Evolutionary conservation across 2,113 vertebrate genomes (phyloP).

Genomic region (Triplophysa siluroides): DNA sequence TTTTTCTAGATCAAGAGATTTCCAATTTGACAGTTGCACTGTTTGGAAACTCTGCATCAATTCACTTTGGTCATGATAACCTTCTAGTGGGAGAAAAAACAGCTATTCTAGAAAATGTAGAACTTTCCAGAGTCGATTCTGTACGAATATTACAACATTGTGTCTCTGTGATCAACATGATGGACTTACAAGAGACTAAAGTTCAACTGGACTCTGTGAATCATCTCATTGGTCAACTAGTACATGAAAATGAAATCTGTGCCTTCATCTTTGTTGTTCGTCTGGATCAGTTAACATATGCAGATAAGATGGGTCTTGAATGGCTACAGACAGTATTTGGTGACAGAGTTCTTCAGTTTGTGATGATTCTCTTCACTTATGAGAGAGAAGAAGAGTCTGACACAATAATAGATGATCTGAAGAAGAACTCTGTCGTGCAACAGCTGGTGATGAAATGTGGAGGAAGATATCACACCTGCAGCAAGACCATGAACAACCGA

Average conservation of each 20-base stretch:
- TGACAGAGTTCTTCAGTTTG: neutral
- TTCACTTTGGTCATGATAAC: too few species aligned
- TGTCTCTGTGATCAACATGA: too few species aligned
- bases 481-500: slow-evolving; percentile 44
- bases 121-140: too few species aligned
- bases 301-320: neutral
- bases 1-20: too few species aligned
- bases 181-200: too few species aligned
- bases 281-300: slow-evolving; percentile 17
- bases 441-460: slow-evolving; percentile 14
- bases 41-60: too few species aligned
- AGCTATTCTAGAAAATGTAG: too few species aligned
- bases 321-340: slow-evolving; percentile 20
- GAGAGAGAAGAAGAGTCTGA: neutral
- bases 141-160: too few species aligned
- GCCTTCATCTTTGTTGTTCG: slow-evolving; percentile 22
- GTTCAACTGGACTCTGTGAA: too few species aligned
- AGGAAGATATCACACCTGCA: slow-evolving; percentile 36
- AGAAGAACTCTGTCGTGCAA: slow-evolving; percentile 27
- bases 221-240: neutral
- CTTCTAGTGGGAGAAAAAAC: too few species aligned
- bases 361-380: slow-evolving; percentile 25
- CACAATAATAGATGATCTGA: neutral
- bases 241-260: neutral
- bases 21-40: too few species aligned